These are phyloP conservation scores for Camelus dromedarius DNA, from an alignment of 2,113 vertebrate genomes.

Conservation along the genomic window DNA sequence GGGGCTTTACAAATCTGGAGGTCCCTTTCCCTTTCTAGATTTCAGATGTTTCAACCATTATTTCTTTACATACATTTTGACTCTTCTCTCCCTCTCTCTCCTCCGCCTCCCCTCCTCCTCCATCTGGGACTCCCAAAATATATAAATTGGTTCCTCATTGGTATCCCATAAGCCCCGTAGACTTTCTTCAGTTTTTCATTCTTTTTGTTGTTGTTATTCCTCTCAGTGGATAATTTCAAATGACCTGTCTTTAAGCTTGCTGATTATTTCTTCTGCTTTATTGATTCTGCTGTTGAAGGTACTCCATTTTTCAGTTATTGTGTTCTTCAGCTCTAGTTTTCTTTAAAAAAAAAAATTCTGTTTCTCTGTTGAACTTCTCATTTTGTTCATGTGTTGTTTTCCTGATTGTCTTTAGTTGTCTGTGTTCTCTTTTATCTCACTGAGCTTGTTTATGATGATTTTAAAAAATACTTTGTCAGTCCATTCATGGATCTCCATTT, in stretches of 20 bases:
- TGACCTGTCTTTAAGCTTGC: not conserved
- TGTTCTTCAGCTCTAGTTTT: not conserved
- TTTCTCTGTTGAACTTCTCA: not conserved
- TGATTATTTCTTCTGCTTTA: not conserved
- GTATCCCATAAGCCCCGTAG: not conserved
- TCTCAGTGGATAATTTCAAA: not conserved
- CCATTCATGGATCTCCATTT: not conserved
- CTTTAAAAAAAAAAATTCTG: not conserved
- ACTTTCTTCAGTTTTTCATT: not conserved
- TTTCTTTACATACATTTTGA: not conserved
- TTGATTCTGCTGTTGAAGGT: not conserved
- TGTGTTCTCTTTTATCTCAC: not conserved
- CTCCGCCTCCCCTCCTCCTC: too few species aligned
- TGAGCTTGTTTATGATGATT: not conserved
- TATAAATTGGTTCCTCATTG: not conserved
- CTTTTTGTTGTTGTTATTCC: not conserved
- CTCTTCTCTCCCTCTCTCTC: not conserved
- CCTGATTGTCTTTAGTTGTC: not conserved
- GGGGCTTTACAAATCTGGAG: not conserved
- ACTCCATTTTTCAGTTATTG: not conserved
- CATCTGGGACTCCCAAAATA: not conserved
- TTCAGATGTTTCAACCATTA: not conserved
- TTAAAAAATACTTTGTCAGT: not conserved
- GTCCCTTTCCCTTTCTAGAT: not conserved
- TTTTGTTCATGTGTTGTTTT: not conserved